Base-by-base conservation (phyloP, 1,140 invertebrate species). In the Drosophila leontia region DNA sequence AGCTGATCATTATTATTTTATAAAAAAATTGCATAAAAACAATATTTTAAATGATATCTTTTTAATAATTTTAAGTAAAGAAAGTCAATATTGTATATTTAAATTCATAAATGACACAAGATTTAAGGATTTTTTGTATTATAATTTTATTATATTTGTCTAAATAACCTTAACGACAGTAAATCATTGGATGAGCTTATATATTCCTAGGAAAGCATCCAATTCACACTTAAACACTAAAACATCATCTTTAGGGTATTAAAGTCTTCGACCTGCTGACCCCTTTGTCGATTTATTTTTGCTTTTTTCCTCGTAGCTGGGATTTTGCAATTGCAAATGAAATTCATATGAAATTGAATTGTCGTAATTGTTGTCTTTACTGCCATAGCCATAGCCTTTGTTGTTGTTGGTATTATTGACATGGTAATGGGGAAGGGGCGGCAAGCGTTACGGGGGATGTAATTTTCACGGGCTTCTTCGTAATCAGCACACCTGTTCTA, bases 401-500 rank as follows among this genome's bases (percentile, higher is more conserved):
- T 29, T 51, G n/a, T 3, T 34, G 29, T 32, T 50, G 7, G 29
- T 50, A 29, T 23, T 19, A 42, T 57, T 11, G 45, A 29, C 17
- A 58, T 45, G 61, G 60, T 58, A 72, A 51, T 13, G 2, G 17
- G 32, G 32, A 23, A 17, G 15, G 50, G 50, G 9, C 3, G 19
- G 3, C 50, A 23, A 17, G 15, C 57, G 41, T 19, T 35, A 48
- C 26, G 39, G 35, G 50, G 53, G 15, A 32, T 74, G 80, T 57
- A 69, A 71, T 82, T 86, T 83, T 83, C 82, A 88, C 83, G 83
- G 84, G 74, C 71, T 70, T 72, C 81, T 87, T 87, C 64, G 83
- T 87, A 87, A 87, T 87, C 83, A 59, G 56, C 86, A 86, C 84
- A 87, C 84, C 84, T 88, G 84, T 90, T 88, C 80, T 75, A 55